Evolutionary conservation across 2,888 invertebrate species (phyloP), one percentile per base, ranked within the genome.

Genomic region (Eilema depressum): DNA sequence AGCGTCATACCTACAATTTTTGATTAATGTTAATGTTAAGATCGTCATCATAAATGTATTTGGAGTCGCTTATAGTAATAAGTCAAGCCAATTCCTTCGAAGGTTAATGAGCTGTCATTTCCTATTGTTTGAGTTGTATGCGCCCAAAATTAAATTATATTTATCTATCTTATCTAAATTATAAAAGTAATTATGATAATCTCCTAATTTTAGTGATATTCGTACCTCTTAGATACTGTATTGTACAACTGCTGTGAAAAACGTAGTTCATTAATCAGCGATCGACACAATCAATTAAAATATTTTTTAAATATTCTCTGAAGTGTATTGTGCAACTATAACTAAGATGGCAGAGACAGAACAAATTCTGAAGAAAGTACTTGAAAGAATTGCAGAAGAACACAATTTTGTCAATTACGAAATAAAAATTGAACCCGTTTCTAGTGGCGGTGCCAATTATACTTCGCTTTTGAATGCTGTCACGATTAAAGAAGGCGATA

Each of bases 381-480:
- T 85, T 4, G 57, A 68, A 11, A 75, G 73, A 65, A 80, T 85
- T 17, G 82, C 83, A 1, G 60, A 61, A 26, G 80, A 84, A 74
- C 79, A 82, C 30, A 66, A 79, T 3, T 78, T 79, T 14, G 26
- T 70, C 7, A 68, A 80, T 23, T 80, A 84, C 53, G 73, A 81
- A 20, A 56, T 83, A 0, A 73, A 76, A 62, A 23, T 85, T 5
- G 67, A 77, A 61, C 78, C 82, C 4, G 75, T 85, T 1, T 80
- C 79, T 3, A 85, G 81, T 5, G 85, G 78, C 3, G 89, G 89
- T 2, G 89, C 86, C 0, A 88, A 88, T 71, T 89, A 85, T 68
- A 87, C 86, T 0, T 85, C 88, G 0, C 73, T 73, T 7, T 66
- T 90, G 1, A 87, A 76, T 70, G 26, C 68, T 12, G 82, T 78